Evolutionary conservation across 1,140 invertebrate genomes (phyloP).

Genomic region (Drosophila bipectinata): DNA sequence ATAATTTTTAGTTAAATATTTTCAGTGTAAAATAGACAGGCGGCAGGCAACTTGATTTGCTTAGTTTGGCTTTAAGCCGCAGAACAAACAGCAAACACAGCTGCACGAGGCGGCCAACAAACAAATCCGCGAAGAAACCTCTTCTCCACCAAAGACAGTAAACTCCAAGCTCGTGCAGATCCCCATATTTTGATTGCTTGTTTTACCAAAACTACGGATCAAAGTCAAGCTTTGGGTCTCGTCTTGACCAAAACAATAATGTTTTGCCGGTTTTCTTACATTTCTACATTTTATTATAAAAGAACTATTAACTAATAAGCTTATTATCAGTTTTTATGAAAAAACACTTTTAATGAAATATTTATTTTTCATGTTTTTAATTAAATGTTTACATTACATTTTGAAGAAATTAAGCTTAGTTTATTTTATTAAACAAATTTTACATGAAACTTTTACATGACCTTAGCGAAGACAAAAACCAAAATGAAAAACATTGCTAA

Average conservation of each 20-base stretch:
- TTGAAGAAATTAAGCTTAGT: background rate
- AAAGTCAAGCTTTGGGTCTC: slow-evolving; percentile 28
- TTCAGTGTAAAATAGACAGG: slow-evolving; percentile 7
- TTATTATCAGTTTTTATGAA: background rate
- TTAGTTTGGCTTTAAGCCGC: slow-evolving; percentile 31
- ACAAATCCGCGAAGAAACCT: slow-evolving; percentile 50
- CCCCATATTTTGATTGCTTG: slow-evolving; percentile 19
- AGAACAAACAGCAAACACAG: slow-evolving; percentile 54
- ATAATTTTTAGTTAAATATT: background rate
- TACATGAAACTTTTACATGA: background rate
- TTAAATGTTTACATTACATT: background rate
- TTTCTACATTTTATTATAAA: background rate
- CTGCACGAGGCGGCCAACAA: slow-evolving; percentile 36
- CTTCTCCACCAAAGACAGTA: slow-evolving; percentile 29
- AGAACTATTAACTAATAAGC: too few species aligned
- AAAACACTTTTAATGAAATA: background rate
- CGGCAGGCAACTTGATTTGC: slow-evolving; percentile 49
- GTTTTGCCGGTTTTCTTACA: background rate
- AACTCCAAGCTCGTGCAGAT: slow-evolving; percentile 40
- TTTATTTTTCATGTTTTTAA: background rate
- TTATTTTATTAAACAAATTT: background rate
- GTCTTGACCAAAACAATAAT: slow-evolving; percentile 17
- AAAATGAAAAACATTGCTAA: background rate
- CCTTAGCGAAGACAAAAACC: background rate
- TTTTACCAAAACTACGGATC: slow-evolving; percentile 3